Percentiles rank a stretch among this genome's conserved stretches.
These are phyloP conservation scores for Chrysotoxum bicinctum DNA, from an alignment of 2,888 invertebrate species.

Conservation along the genomic window DNA sequence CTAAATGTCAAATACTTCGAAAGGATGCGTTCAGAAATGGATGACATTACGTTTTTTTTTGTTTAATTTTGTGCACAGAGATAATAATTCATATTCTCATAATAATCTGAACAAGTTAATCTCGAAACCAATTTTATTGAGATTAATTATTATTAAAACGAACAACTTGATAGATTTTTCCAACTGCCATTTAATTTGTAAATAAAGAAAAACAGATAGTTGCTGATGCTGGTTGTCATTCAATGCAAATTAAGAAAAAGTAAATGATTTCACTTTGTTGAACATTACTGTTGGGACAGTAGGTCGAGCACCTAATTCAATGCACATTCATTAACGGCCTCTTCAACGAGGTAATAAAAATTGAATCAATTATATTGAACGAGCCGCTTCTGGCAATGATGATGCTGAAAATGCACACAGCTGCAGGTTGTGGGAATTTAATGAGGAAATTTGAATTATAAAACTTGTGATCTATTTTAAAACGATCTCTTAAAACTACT, in stretches of 20 bases:
- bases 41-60: too few species aligned
- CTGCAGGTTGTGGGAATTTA: neutral
- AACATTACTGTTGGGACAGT: constrained; percentile 8
- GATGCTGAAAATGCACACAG: neutral
- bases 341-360: constrained; percentile 26
- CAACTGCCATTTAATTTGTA: neutral
- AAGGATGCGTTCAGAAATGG: too few species aligned
- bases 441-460: neutral
- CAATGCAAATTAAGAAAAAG: neutral
- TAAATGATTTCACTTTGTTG: constrained; percentile 21
- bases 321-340: constrained; percentile 19
- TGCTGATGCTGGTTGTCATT: neutral
- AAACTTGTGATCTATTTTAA: neutral
- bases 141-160: neutral
- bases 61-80: too few species aligned
- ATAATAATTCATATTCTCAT: too few species aligned
- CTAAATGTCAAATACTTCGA: too few species aligned
- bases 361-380: constrained; percentile 35
- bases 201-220: neutral
- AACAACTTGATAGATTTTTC: neutral
- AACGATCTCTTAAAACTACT: neutral
- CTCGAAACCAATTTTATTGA: too few species aligned
- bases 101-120: too few species aligned
- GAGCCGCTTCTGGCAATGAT: neutral
- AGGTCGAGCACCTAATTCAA: constrained; percentile 30